These are phyloP conservation scores for Microcebus murinus DNA, from an alignment of 2,113 vertebrate genomes.

Conservation along the genomic window DNA sequence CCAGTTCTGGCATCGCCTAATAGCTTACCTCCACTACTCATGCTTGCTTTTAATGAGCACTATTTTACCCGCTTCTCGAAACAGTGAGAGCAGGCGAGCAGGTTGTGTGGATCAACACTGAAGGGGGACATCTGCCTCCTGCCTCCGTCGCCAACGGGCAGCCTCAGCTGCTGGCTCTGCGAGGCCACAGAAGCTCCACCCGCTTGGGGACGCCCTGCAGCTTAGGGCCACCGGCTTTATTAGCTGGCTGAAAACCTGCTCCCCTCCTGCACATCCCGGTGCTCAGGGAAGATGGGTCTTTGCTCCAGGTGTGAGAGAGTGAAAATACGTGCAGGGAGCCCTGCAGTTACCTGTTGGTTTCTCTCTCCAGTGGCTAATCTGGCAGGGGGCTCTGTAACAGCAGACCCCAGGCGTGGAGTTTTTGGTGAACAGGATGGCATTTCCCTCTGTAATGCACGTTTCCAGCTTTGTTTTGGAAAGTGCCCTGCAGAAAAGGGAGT, in stretches of 20 bases:
- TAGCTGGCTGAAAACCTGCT: not conserved
- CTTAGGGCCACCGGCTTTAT: not conserved
- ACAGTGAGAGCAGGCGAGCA: not conserved
- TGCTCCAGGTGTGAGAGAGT: not conserved
- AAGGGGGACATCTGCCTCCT: not conserved
- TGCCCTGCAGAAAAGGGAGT: not conserved
- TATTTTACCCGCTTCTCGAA: not conserved
- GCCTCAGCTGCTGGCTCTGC: not conserved
- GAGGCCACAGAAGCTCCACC: no score
- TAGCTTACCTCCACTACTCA: not conserved
- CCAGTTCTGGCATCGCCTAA: not conserved
- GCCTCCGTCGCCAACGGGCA: no score
- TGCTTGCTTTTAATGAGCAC: not conserved
- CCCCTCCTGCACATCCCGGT: rapidly evolving
- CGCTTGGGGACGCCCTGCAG: rapidly evolving
- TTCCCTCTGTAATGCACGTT: not conserved
- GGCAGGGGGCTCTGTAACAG: not conserved
- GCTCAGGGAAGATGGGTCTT: not conserved
- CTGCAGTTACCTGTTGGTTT: not conserved
- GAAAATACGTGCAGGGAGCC: not conserved
- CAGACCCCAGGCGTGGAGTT: not conserved
- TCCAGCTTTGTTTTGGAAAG: not conserved
- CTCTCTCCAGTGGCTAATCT: not conserved
- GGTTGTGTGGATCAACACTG: not conserved
- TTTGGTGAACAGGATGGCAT: not conserved